These are phyloP conservation scores for Amiota communis DNA, from an alignment of 2,888 invertebrate species.

Conservation along the genomic window DNA sequence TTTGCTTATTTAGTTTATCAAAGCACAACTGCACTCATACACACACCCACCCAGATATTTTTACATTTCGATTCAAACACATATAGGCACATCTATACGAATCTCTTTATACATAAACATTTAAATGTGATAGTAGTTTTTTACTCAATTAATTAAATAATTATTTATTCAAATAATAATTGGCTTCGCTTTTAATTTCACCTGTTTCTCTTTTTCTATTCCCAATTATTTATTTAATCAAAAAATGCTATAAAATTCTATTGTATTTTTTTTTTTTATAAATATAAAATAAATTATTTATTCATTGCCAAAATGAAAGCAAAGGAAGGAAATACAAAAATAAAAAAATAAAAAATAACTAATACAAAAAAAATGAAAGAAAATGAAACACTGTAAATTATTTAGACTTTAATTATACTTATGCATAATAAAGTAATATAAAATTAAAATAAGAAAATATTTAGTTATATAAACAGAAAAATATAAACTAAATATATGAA, in stretches of 20 bases:
- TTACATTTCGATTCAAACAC: constrained; percentile 33
- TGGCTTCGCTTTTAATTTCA: not conserved
- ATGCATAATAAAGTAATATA: constrained; percentile 35
- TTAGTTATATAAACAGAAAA: not conserved
- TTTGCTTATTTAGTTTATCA: not conserved
- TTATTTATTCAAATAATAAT: too few species aligned
- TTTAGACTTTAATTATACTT: constrained; percentile 36
- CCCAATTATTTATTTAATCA: not conserved
- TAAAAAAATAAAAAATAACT: constrained; percentile 25
- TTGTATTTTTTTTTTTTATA: too few species aligned
- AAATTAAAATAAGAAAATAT: constrained; percentile 29
- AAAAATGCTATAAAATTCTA: too few species aligned
- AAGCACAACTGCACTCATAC: constrained; percentile 1
- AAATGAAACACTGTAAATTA: constrained; percentile 49
- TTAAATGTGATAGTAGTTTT: constrained; percentile 68
- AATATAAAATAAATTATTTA: not conserved
- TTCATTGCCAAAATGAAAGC: not conserved
- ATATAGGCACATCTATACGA: constrained; percentile 20
- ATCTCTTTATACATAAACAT: constrained; percentile 44
- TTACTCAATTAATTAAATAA: constrained; percentile 2
- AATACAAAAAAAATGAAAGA: constrained; percentile 13
- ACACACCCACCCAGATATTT: not conserved
- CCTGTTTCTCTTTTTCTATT: not conserved
- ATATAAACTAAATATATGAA: constrained; percentile 14
- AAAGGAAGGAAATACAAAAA: not conserved